phyloP scores from a whole-genome alignment of 53 echinoderm and acorn worm genomes.

The Hippasteria phrygiana region DNA sequence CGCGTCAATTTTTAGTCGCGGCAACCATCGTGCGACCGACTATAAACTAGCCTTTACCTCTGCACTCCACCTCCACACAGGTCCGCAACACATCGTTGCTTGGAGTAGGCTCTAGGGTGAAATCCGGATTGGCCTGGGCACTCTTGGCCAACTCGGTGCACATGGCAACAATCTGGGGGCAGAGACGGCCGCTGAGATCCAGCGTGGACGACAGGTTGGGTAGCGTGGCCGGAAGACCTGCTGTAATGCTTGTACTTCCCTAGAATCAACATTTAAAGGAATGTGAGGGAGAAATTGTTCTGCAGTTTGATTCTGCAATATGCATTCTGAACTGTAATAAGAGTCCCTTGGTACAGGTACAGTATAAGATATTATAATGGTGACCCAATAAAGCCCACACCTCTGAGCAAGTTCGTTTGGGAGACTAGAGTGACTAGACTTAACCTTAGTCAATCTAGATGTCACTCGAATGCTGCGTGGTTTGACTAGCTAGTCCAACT shows the following conservation, averaged over 20 bases:
- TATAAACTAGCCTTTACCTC: constrained; percentile 13
- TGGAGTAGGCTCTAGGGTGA: constrained; percentile 39
- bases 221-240: constrained; percentile 31
- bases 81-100: background rate
- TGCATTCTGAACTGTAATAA: background rate
- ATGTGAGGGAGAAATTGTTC: background rate
- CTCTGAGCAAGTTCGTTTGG: no score
- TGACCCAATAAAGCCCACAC: no score
- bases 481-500: no score
- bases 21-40: background rate
- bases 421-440: no score
- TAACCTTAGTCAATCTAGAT: no score
- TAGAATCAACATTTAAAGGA: background rate
- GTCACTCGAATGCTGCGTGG: no score
- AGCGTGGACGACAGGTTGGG: constrained; percentile 27
- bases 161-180: constrained; percentile 30
- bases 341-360: no score
- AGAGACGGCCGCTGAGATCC: constrained; percentile 35
- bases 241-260: constrained; percentile 44
- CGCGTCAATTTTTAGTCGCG: background rate
- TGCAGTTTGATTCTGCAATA: no score
- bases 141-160: constrained; percentile 59
- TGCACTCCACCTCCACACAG: constrained; percentile 55
- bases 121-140: constrained; percentile 34
- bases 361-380: no score